Evolutionary conservation across 2,888 invertebrate genomes (phyloP).

Genomic region (Ceraclea dissimilis): DNA sequence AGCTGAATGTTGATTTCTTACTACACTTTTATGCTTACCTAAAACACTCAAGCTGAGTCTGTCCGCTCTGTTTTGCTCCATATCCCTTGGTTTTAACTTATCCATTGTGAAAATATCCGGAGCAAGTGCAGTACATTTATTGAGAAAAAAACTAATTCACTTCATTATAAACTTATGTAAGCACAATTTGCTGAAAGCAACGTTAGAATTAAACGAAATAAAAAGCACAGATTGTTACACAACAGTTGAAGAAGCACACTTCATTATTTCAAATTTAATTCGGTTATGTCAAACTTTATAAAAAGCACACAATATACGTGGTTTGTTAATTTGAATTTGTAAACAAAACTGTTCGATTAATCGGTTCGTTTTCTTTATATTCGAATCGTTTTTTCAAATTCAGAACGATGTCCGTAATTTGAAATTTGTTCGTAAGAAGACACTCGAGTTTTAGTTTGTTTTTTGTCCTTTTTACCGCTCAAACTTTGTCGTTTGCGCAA

Average conservation of each 20-base stretch:
- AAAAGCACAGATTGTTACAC: neutral
- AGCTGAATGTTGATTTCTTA: too few species aligned
- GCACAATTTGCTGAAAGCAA: too few species aligned
- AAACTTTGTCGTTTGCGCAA: constrained; percentile 21
- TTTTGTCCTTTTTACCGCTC: constrained; percentile 14
- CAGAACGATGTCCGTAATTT: constrained; percentile 1
- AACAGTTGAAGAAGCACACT: neutral
- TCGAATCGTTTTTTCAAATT: constrained; percentile 8
- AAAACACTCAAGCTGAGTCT: constrained; percentile 23
- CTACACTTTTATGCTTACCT: too few species aligned
- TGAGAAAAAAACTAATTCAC: too few species aligned
- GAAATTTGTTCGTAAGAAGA: neutral
- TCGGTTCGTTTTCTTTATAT: constrained; percentile 4
- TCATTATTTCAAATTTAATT: neutral
- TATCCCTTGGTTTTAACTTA: constrained; percentile 19
- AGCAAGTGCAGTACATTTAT: too few species aligned
- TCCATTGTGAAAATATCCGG: constrained; percentile 15
- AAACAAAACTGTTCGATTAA: neutral
- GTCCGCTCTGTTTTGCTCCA: constrained; percentile 22
- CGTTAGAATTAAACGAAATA: neutral
- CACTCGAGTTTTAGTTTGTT: neutral
- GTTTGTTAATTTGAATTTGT: neutral
- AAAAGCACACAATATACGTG: constrained; percentile 6
- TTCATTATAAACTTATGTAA: too few species aligned
- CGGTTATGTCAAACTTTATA: neutral